Conservation (phyloP, 2,888 invertebrate species). For the Capitulum mitella region DNA sequence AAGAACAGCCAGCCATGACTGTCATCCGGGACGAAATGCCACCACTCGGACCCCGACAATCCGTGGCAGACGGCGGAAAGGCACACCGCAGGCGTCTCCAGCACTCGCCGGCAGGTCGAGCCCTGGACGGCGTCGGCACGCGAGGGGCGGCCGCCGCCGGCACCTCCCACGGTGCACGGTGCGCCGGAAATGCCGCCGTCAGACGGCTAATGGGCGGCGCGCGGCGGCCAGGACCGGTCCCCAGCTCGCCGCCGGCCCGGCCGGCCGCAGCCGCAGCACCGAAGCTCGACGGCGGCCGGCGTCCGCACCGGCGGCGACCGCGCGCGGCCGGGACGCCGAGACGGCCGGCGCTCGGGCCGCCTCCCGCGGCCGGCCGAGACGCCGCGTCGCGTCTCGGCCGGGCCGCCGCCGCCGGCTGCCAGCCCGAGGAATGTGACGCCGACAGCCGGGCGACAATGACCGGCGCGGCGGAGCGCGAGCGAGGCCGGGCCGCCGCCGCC, state of each 20-base stretch:
- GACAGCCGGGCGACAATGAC: not conserved
- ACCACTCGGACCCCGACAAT: too few species aligned
- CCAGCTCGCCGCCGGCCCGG: not conserved
- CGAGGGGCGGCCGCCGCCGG: not conserved
- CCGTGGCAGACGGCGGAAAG: too few species aligned
- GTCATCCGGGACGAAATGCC: too few species aligned
- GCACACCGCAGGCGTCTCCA: too few species aligned
- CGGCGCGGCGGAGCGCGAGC: not conserved
- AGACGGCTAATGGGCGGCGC: not conserved
- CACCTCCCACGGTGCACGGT: not conserved
- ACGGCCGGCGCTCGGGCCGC: not conserved
- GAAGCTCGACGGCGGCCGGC: not conserved
- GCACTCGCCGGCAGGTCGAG: too few species aligned
- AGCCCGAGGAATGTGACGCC: not conserved
- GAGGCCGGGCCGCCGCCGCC: not conserved
- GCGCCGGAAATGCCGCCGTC: conserved; percentile 13
- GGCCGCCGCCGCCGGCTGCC: not conserved
- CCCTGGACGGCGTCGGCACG: not conserved
- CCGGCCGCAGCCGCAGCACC: not conserved
- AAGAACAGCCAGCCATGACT: too few species aligned
- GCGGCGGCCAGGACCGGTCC: not conserved
- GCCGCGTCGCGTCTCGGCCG: not conserved
- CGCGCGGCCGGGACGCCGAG: not conserved
- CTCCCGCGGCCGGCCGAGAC: not conserved
- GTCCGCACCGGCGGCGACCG: not conserved